These are phyloP conservation scores for Glyphotaelius pellucidus DNA, from an alignment of 2,888 invertebrate species.

Conservation along the genomic window DNA sequence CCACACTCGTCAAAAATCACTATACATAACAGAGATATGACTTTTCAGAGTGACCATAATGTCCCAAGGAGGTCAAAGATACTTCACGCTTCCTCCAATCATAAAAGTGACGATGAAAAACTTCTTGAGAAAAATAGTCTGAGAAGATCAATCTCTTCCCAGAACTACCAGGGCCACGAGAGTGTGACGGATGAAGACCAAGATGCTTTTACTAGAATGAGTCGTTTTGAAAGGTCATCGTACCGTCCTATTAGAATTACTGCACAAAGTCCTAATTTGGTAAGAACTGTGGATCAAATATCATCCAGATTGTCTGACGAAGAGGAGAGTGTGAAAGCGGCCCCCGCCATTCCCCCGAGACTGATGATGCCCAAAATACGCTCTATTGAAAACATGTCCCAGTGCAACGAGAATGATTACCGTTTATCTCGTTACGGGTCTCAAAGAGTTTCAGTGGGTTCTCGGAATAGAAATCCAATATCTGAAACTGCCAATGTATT, in stretches of 20 bases:
- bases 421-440: conserved; percentile 56
- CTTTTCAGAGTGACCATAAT: conserved; percentile 3
- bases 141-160: conserved; percentile 73
- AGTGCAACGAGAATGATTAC: conserved; percentile 30
- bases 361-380: conserved; percentile 68
- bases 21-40: conserved; percentile 8
- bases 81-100: conserved; percentile 69
- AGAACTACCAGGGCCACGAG: conserved; percentile 77
- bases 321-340: conserved; percentile 25
- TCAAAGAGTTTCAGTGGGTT: conserved; percentile 54
- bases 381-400: conserved; percentile 46
- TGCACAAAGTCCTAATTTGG: conserved; percentile 55
- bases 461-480: conserved; percentile 35
- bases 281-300: conserved; percentile 65
- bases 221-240: conserved; percentile 68
- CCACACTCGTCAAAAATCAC: conserved; percentile 27
- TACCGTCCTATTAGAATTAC: conserved; percentile 74
- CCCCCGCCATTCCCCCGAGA: conserved; percentile 32
- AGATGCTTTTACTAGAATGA: conserved; percentile 42
- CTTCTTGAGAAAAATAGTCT: conserved; percentile 73
- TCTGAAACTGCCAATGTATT: conserved; percentile 15
- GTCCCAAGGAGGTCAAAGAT: conserved; percentile 7
- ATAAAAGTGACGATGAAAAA: conserved; percentile 77
- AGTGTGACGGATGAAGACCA: conserved; percentile 67
- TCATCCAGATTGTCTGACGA: conserved; percentile 54